These are phyloP conservation scores for Drosophila eugracilis DNA, from an alignment of 1,140 invertebrate species.

Conservation along the genomic window DNA sequence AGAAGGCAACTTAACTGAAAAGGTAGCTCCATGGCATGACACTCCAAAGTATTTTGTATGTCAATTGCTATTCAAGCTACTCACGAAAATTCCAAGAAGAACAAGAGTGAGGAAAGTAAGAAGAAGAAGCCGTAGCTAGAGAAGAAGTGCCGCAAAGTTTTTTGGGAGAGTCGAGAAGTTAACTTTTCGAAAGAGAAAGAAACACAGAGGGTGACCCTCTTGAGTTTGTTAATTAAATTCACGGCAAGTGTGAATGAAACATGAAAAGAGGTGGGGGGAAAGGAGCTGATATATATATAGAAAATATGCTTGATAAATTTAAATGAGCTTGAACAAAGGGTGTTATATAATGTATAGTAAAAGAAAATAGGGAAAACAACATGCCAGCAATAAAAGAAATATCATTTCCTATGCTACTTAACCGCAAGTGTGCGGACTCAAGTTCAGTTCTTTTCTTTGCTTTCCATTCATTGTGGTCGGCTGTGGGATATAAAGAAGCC, in stretches of 20 bases:
- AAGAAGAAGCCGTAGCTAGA: neutral
- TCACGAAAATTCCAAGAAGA: conserved; percentile 33
- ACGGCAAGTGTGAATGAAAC: conserved; percentile 43
- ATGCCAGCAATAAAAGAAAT: conserved; percentile 19
- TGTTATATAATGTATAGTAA: conserved; percentile 40
- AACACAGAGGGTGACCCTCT: conserved; percentile 35
- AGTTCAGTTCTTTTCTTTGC: conserved; percentile 40
- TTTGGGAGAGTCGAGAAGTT: conserved; percentile 42
- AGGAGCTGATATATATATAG: no score
- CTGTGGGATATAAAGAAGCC: no score
- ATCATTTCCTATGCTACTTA: conserved; percentile 28
- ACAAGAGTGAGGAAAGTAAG: neutral
- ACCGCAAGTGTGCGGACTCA: conserved; percentile 21
- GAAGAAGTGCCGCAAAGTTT: conserved; percentile 56
- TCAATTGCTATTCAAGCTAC: conserved; percentile 67
- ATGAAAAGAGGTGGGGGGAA: no score
- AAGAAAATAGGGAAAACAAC: neutral
- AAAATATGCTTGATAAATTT: conserved; percentile 53
- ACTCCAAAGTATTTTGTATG: conserved; percentile 66
- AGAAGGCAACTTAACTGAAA: conserved; percentile 25
- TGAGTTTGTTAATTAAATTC: conserved; percentile 68
- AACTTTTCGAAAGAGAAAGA: conserved; percentile 8
- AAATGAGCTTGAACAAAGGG: conserved; percentile 42
- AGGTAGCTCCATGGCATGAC: conserved; percentile 53
- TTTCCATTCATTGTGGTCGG: conserved; percentile 28